Base-by-base conservation (phyloP, 1,140 invertebrate species). In the Heliconius himera region DNA sequence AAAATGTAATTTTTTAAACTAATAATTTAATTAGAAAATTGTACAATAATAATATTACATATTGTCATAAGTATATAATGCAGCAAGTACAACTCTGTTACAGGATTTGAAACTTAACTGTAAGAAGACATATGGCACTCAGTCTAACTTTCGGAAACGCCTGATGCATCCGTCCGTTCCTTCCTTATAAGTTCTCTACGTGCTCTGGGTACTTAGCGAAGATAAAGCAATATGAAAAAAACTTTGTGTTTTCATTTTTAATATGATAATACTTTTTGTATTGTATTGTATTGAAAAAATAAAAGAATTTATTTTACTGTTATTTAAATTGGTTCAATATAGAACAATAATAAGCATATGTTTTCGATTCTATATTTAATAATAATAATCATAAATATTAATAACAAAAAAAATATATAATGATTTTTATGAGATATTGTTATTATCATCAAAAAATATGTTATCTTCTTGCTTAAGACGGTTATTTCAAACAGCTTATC, bases 151-250 rank as follows among this genome's bases (percentile, higher is more conserved):
- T 38, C 29, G 36, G 33, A 38, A 70, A 26, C 73, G 73, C 29
- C 22, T 74, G 73, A 74, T 76, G 74, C 56, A 36, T 66, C 54
- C 54, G 74, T 70, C 74, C 56, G 74, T 70, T 76, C 56, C 74
- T 38, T 76, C 56, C 74, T 76, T 76, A 76, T 70, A 76, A 66
- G 29, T 76, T 70, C n/a, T 70, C 20, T 76, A 76, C 74, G 74
- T 76, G 74, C 56, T 66, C n/a, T 41, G 56, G 36, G 20, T 76
- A n/a, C 73, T 29, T 54, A 75, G 51, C 6, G 29, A 66, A 75
- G 2, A 41, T 20, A 26, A 74, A 56, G 18, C 36, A 56, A 71
- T 71, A 71, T 20, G 33, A 38, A 71, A 38, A n/a, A 38, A 38
- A n/a, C 33, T 33, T 38, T 71, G 29, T 71, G 2, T 36, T 71